Percentiles rank a stretch among this genome's conserved stretches.
Conservation (phyloP, 2,797 vertebrate species). For the Acipenser oxyrinchus region DNA sequence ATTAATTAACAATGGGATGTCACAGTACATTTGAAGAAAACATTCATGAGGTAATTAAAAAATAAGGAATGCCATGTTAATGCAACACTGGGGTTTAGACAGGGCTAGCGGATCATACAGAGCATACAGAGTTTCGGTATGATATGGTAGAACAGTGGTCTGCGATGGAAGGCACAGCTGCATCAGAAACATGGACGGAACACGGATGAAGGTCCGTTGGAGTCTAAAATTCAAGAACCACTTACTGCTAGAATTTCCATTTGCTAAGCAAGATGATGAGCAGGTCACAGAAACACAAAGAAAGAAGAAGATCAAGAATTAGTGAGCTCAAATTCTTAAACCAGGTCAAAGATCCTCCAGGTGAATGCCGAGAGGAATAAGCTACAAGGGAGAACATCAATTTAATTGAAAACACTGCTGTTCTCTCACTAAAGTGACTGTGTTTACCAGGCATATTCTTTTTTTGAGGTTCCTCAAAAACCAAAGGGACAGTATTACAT, state of each 20-base stretch:
- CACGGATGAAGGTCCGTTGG: conserved; percentile 65
- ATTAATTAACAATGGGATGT: no score
- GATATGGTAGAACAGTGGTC: conserved; percentile 24
- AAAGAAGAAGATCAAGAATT: conserved; percentile 94
- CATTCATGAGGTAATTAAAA: no score
- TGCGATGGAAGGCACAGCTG: conserved; percentile 41
- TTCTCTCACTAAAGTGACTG: not conserved
- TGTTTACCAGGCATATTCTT: no score
- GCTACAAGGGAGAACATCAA: no score
- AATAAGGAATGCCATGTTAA: conserved; percentile 7
- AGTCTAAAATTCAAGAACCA: conserved; percentile 87
- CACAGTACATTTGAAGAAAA: no score
- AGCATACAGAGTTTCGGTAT: not conserved
- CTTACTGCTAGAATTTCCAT: conserved; percentile 99
- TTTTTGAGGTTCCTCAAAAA: no score
- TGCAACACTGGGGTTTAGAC: conserved; percentile 28
- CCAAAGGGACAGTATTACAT: no score
- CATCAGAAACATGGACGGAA: conserved; percentile 45
- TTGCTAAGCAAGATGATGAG: conserved; percentile 99
- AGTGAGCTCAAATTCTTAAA: conserved; percentile 67
- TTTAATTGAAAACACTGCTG: no score
- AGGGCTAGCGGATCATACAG: not conserved
- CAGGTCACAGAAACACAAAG: conserved; percentile 84
- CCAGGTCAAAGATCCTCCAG: conserved; percentile 47
- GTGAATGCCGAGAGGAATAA: conserved; percentile 37